These are phyloP conservation scores for Pterophyllum scalare DNA, from an alignment of 2,113 vertebrate genomes.

Conservation along the genomic window DNA sequence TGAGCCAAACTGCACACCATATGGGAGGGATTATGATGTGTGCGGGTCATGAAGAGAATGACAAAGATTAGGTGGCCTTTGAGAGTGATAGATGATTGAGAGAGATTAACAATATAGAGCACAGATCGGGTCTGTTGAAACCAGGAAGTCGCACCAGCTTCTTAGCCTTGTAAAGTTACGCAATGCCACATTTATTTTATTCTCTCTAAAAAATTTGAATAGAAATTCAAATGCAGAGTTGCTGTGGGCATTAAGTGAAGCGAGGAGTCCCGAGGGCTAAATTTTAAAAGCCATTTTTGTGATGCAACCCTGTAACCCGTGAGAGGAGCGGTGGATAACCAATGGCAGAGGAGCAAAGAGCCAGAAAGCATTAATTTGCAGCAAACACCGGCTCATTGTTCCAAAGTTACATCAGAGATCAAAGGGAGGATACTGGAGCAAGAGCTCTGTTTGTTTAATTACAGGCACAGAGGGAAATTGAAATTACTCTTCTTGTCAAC, in stretches of 20 bases:
- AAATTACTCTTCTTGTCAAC: conserved; percentile 16
- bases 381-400: conserved; percentile 45
- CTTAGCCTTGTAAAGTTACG: conserved; percentile 51
- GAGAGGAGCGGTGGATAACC: conserved; percentile 21
- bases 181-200: conserved; percentile 27
- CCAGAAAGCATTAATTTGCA: conserved; percentile 37
- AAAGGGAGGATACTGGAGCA: conserved; percentile 24
- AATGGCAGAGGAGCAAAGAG: conserved; percentile 31
- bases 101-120: conserved; percentile 62
- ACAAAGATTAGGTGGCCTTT: conserved; percentile 73
- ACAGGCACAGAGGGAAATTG: conserved; percentile 22
- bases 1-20: conserved; percentile 74
- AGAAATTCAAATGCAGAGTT: neutral
- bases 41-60: conserved; percentile 67
- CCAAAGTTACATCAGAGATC: conserved; percentile 61
- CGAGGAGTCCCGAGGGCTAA: conserved; percentile 23
- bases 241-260: conserved; percentile 4
- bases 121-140: conserved; percentile 24
- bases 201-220: neutral
- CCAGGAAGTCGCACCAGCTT: conserved; percentile 6
- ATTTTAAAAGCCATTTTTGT: conserved; percentile 51
- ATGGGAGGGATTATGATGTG: conserved; percentile 80
- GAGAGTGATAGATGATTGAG: conserved; percentile 60
- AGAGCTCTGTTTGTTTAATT: conserved; percentile 40
- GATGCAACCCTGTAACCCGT: conserved; percentile 57